Percentiles rank a stretch among this genome's conserved stretches.
Conservation (phyloP, 2,888 invertebrate genomes). For the Harmothoe impar region DNA sequence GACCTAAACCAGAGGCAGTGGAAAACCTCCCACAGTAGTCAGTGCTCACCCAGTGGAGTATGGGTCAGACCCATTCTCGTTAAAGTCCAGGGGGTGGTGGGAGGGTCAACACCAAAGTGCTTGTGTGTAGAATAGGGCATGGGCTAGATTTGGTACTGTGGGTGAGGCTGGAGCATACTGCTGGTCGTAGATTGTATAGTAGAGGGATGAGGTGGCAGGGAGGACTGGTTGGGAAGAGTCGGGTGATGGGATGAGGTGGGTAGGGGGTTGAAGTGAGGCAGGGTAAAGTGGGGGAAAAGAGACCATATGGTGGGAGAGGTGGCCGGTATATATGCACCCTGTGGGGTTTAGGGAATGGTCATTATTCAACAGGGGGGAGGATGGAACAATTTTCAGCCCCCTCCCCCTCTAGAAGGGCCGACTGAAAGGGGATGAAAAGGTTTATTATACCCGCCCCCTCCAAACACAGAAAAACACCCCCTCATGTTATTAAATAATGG, state of each 20-base stretch:
- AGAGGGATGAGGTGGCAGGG: not conserved
- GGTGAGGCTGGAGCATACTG: not conserved
- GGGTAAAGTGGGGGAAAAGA: not conserved
- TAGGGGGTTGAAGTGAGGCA: slow-evolving; percentile 17
- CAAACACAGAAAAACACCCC: too few relatives aligned
- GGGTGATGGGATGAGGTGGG: slow-evolving; percentile 6
- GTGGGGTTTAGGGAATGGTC: too few relatives aligned
- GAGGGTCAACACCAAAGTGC: not conserved
- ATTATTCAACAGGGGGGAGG: too few relatives aligned
- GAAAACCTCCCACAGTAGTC: not conserved
- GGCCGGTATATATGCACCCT: not conserved
- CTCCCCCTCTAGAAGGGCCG: too few relatives aligned
- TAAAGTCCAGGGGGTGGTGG: slow-evolving; percentile 47
- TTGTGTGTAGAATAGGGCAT: not conserved
- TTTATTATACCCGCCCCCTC: too few relatives aligned
- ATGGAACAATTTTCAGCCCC: too few relatives aligned
- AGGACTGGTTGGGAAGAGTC: not conserved
- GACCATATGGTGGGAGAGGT: slow-evolving; percentile 19
- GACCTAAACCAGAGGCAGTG: not conserved
- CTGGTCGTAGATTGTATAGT: not conserved
- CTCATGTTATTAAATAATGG: too few relatives aligned
- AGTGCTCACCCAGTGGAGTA: not conserved
- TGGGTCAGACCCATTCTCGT: slow-evolving; percentile 56
- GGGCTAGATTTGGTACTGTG: slow-evolving; percentile 8
- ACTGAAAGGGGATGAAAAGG: too few relatives aligned